These are phyloP conservation scores for Delphinus delphis DNA, from an alignment of 2,113 vertebrate genomes.

Conservation along the genomic window DNA sequence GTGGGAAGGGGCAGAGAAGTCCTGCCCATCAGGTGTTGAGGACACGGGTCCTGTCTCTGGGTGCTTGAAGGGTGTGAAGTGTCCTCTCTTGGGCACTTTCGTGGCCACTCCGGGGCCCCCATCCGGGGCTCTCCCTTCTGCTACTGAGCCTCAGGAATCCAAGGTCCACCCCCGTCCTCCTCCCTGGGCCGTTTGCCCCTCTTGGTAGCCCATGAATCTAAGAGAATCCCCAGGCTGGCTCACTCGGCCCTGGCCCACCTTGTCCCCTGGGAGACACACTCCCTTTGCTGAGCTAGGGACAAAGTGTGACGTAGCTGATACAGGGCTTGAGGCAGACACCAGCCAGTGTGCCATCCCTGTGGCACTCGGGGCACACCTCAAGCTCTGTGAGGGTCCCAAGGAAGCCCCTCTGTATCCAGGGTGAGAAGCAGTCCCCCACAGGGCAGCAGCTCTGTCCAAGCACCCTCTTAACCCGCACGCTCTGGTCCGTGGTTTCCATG, in stretches of 20 bases:
- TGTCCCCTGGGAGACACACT: background rate
- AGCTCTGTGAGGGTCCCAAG: background rate
- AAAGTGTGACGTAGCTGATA: background rate
- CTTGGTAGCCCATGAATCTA: accelerated
- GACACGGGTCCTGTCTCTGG: background rate
- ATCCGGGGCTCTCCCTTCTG: accelerated
- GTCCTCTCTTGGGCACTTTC: background rate
- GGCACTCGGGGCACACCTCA: background rate
- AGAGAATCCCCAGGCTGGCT: background rate
- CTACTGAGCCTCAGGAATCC: background rate
- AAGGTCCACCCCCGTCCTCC: background rate
- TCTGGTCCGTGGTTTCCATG: no score
- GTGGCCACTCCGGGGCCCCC: background rate
- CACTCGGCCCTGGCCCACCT: accelerated
- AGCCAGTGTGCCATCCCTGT: background rate
- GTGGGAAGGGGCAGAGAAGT: background rate
- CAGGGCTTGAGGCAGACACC: background rate
- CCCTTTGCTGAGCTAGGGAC: background rate
- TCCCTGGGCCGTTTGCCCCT: background rate
- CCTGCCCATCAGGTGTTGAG: background rate
- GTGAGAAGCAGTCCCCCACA: background rate
- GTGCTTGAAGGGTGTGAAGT: background rate
- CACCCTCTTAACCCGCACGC: background rate
- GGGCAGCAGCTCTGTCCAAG: background rate
- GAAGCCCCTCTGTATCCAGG: background rate